These are phyloP conservation scores for Unio pictorum DNA, from an alignment of 2,888 invertebrate genomes.

Conservation along the genomic window DNA sequence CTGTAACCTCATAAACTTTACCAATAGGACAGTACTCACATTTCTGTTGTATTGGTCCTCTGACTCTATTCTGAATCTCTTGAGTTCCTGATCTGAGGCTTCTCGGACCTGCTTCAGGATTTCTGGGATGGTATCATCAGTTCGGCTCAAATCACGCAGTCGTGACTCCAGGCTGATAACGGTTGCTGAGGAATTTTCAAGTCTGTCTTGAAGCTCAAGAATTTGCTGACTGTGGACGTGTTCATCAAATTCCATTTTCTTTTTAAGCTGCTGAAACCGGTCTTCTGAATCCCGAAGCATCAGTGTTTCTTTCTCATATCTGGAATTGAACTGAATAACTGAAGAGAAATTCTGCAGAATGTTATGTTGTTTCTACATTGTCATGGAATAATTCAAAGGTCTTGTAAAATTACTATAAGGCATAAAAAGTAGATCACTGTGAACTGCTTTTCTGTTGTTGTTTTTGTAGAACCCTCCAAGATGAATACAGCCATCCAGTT, in stretches of 20 bases:
- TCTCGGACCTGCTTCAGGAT: slow-evolving; percentile 57
- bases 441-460: too few relatives aligned
- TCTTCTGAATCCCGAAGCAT: slow-evolving; percentile 57
- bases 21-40: slow-evolving; percentile 38
- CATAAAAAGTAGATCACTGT: too few relatives aligned
- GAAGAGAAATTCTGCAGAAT: background rate
- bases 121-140: slow-evolving; percentile 48
- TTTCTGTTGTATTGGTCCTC: slow-evolving; percentile 57
- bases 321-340: slow-evolving; percentile 19
- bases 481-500: too few relatives aligned
- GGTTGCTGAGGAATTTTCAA: slow-evolving; percentile 50
- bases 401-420: too few relatives aligned
- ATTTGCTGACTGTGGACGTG: slow-evolving; percentile 53
- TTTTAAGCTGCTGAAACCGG: slow-evolving; percentile 47
- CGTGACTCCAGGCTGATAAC: slow-evolving; percentile 55
- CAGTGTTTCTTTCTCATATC: slow-evolving; percentile 59
- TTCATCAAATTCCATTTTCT: slow-evolving; percentile 58
- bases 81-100: slow-evolving; percentile 53
- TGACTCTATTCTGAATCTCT: slow-evolving; percentile 53
- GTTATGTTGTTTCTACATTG: too few relatives aligned
- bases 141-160: slow-evolving; percentile 45
- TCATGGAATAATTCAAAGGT: too few relatives aligned
- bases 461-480: too few relatives aligned
- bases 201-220: slow-evolving; percentile 41
- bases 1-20: background rate